Conservation (phyloP, 92 coral and sea anemone species). For the Epizoanthus scotinus region DNA sequence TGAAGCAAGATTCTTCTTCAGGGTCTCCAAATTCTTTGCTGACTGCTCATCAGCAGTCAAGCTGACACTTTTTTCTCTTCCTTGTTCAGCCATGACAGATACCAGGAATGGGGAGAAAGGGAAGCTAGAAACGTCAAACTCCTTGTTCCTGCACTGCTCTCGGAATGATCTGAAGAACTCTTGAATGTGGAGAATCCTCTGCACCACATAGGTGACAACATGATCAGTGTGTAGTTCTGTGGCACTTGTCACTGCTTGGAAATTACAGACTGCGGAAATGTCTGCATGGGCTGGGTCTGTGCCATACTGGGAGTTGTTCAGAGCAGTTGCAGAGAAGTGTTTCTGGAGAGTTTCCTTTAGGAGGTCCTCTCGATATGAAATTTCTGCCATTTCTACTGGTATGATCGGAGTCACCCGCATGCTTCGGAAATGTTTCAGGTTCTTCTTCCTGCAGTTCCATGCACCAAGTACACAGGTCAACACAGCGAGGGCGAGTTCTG, state of each 20-base stretch:
- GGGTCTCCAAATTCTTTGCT: conserved; percentile 37
- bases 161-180: conserved; percentile 55
- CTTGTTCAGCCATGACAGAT: conserved; percentile 46
- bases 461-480: conserved; percentile 62
- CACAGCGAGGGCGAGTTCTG: conserved; percentile 75
- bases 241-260: conserved; percentile 43
- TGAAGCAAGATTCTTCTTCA: conserved; percentile 55
- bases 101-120: conserved; percentile 35
- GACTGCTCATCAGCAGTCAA: conserved; percentile 25
- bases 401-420: conserved; percentile 44
- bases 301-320: not conserved
- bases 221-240: conserved; percentile 51
- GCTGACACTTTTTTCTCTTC: conserved; percentile 25
- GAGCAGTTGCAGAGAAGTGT: conserved; percentile 29
- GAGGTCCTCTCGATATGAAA: conserved; percentile 8
- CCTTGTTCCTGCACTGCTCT: conserved; percentile 60
- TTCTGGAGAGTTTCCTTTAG: conserved; percentile 33
- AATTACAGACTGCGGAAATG: conserved; percentile 1
- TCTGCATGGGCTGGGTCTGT: not conserved
- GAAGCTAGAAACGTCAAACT: conserved; percentile 52
- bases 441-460: conserved; percentile 63
- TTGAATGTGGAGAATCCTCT: conserved; percentile 70
- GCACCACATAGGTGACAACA: conserved; percentile 53
- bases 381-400: conserved; percentile 58
- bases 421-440: conserved; percentile 19